These are phyloP conservation scores for Notechis scutatus DNA, from an alignment of 2,113 vertebrate genomes.

Conservation along the genomic window DNA sequence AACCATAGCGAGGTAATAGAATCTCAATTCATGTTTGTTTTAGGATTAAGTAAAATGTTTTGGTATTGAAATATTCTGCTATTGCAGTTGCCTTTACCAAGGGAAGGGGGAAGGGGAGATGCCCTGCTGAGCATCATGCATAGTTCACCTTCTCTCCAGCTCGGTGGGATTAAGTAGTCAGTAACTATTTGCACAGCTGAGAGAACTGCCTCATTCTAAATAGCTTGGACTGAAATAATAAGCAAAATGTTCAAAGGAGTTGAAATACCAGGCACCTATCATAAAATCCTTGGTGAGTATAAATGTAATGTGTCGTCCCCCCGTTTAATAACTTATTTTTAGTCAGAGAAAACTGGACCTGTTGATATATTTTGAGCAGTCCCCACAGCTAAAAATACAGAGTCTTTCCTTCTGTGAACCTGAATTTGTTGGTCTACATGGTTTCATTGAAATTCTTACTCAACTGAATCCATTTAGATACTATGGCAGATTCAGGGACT, in stretches of 20 bases:
- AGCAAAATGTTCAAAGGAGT: not conserved
- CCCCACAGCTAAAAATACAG: not conserved
- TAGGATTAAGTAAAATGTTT: not conserved
- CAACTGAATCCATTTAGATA: not conserved
- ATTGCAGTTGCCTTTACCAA: not conserved
- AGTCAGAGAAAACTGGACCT: not conserved
- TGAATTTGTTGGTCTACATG: not conserved
- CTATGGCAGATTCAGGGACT: not conserved
- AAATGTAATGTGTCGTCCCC: not conserved
- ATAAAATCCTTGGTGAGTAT: not conserved
- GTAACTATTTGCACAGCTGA: conserved; percentile 26
- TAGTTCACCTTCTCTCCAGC: not conserved
- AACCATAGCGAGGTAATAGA: conserved; percentile 73
- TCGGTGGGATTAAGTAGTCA: not conserved
- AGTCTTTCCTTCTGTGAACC: not conserved
- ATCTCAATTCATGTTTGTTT: accelerated
- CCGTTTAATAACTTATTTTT: not conserved
- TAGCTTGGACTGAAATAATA: conserved; percentile 18
- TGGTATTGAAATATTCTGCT: accelerated
- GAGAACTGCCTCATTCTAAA: conserved; percentile 1
- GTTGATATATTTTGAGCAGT: not conserved
- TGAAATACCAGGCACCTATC: conserved; percentile 17
- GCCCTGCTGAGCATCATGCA: not conserved
- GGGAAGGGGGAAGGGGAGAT: not conserved
- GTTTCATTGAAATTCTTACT: not conserved